Percentiles rank a stretch among this genome's conserved stretches.
phyloP scores from a whole-genome alignment of 37 sponge, comb jelly and placozoan species.

The Ianthella basta region DNA sequence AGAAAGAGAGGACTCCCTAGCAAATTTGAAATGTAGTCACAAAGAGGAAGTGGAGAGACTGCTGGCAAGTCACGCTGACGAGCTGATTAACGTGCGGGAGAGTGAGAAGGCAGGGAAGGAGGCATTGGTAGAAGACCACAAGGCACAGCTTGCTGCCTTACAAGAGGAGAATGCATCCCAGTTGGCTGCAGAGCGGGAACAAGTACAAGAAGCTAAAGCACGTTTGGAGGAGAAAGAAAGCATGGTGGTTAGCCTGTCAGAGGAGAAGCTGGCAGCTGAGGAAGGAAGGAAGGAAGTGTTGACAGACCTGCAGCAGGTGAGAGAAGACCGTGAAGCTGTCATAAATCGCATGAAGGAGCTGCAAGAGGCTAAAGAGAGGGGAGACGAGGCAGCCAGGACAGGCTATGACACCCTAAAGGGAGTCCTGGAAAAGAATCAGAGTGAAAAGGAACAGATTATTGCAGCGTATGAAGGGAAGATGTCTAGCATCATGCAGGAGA shows the following conservation, averaged over 20 bases:
- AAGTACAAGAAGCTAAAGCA: neutral
- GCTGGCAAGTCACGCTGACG: neutral
- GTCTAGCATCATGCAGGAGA: too few relatives aligned
- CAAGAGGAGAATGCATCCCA: too few relatives aligned
- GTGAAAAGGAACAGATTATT: slow-evolving; percentile 8
- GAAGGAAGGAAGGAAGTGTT: neutral
- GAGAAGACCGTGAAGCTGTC: neutral
- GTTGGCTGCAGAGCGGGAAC: neutral
- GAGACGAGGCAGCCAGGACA: neutral
- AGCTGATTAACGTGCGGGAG: neutral
- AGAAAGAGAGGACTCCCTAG: neutral
- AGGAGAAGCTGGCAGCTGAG: neutral
- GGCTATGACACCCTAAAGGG: neutral
- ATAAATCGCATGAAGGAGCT: too few relatives aligned
- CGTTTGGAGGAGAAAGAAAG: neutral
- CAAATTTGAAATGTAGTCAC: too few relatives aligned
- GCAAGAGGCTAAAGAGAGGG: too few relatives aligned
- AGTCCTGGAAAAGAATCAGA: neutral
- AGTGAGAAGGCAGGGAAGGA: neutral
- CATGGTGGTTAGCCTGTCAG: neutral
- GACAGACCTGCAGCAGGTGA: slow-evolving; percentile 9
- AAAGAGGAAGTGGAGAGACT: neutral
- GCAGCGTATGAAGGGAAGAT: neutral
- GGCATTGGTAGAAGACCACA: neutral
- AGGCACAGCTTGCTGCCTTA: too few relatives aligned